Percentiles rank a stretch among this genome's conserved stretches.
phyloP scores from a whole-genome alignment of 2,113 vertebrate species.

The Prunella fulvescens region DNA sequence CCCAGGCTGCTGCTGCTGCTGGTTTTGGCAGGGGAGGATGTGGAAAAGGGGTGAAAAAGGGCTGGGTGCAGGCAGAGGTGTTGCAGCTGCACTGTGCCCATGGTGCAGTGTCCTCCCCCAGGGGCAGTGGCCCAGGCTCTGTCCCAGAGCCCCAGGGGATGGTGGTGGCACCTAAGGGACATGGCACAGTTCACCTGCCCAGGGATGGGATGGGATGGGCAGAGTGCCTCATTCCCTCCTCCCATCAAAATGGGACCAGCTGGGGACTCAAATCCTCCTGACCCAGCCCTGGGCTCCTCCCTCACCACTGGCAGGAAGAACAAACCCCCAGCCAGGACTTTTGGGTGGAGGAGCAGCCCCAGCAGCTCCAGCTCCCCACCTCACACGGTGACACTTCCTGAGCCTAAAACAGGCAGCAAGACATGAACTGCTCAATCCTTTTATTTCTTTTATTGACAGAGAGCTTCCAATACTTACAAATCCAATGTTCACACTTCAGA shows the following conservation, averaged over 20 bases:
- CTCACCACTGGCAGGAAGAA: rapidly evolving
- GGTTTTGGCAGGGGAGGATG: neutral
- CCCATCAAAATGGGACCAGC: rapidly evolving
- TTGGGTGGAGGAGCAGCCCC: rapidly evolving
- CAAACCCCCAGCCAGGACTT: neutral
- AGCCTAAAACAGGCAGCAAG: neutral
- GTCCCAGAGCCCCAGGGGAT: neutral
- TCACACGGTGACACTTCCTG: rapidly evolving
- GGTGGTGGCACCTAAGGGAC: neutral
- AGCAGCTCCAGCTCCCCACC: neutral
- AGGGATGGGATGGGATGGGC: neutral
- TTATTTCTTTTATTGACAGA: neutral
- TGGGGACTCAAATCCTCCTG: neutral
- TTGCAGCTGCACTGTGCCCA: neutral
- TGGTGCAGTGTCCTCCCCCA: rapidly evolving
- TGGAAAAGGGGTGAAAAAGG: too few relatives aligned
- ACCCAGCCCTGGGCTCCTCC: rapidly evolving
- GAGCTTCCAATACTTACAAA: neutral
- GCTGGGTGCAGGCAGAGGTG: neutral
- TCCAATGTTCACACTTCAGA: neutral
- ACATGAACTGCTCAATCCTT: rapidly evolving
- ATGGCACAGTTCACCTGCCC: neutral
- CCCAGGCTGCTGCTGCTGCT: neutral
- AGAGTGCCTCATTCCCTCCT: neutral
- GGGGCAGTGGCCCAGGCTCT: neutral